Base-by-base conservation (phyloP, 30 jellyfish, hydroid and myxozoan species). In the Cassiopea andromeda region DNA sequence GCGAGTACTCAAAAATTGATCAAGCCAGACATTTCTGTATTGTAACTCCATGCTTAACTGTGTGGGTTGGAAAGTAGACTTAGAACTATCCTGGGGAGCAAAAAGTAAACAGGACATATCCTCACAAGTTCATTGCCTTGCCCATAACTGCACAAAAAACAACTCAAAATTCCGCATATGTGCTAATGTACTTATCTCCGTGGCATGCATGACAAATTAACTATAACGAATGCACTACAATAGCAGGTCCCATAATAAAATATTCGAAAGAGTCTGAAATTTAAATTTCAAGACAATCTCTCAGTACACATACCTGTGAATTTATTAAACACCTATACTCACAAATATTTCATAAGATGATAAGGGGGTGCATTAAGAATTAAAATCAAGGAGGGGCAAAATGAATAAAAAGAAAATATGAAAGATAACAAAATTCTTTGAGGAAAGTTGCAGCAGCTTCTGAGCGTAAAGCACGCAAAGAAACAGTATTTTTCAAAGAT, bases 61-160 rank as follows among this genome's bases (percentile, higher is more conserved):
- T 77, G 86, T 27, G 86, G 73, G 86, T 13, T 60, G 86, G 7
- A 6, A n/a, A 77, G 70, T 27, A 18, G 70, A 43, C 17, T 60
- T 44, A 8, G 19, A n/a, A 57, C 50, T 43, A 2, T 43, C 49
- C 54, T 19, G 12, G 70, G 86, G 57, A 15, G 86, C 86, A 48
- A 57, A 67, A 57, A 82, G 12, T 69, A 71, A 84, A 14, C 86
- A 64, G 15, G 27, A 1, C 7, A 2, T 64, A 47, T 46, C 54
- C 54, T 6, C 54, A 0, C 7, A 70, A 16, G 27, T 43, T 70
- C 79, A n/a, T 54, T 54, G 64, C 64, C 10, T 6, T 3, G 64
- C 12, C 64, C 12, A 54, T 3, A 54, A 54, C 64, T 27, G 64
- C 12, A 3, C 64, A 54, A 54, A 10, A 10, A 6, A 54, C 64